Evolutionary conservation across 2,888 invertebrate genomes (phyloP).

Genomic region (Synergus japonicus): DNA sequence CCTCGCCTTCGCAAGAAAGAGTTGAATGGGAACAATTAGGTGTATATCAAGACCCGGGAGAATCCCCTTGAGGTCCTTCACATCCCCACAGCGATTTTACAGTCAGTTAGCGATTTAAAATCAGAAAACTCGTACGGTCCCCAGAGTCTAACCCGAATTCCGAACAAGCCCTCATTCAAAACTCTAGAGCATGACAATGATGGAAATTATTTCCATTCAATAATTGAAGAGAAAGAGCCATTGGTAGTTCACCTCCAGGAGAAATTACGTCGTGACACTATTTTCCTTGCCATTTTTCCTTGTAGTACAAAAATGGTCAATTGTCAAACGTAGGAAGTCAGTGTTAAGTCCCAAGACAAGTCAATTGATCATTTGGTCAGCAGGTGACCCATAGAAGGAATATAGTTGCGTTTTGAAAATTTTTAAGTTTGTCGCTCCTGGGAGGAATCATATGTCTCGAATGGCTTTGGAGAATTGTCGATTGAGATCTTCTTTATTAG

Average conservation of each 20-base stretch:
- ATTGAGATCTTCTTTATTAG: conserved; percentile 34
- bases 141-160: conserved; percentile 18
- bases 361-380: conserved; percentile 35
- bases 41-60: conserved; percentile 23
- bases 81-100: conserved; percentile 35
- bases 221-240: conserved; percentile 7
- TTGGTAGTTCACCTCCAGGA: neutral
- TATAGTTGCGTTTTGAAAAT: conserved; percentile 18
- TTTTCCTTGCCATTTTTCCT: conserved; percentile 11
- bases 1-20: conserved; percentile 6
- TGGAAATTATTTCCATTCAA: neutral
- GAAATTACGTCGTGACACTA: conserved; percentile 27
- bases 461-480: conserved; percentile 14
- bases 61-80: conserved; percentile 30
- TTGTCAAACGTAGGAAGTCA: conserved; percentile 5
- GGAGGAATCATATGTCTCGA: conserved; percentile 22
- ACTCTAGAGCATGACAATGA: conserved; percentile 22
- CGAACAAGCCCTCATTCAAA: conserved; percentile 5
- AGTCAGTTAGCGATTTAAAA: conserved; percentile 39
- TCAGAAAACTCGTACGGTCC: conserved; percentile 34
- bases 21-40: conserved; percentile 40
- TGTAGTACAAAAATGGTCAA: conserved; percentile 12
- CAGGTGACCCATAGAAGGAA: conserved; percentile 26
- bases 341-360: conserved; percentile 14
- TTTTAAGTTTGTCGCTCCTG: neutral